phyloP scores from a whole-genome alignment of 35 echinoderm and acorn worm genomes.

The Apostichopus parvimensis region DNA sequence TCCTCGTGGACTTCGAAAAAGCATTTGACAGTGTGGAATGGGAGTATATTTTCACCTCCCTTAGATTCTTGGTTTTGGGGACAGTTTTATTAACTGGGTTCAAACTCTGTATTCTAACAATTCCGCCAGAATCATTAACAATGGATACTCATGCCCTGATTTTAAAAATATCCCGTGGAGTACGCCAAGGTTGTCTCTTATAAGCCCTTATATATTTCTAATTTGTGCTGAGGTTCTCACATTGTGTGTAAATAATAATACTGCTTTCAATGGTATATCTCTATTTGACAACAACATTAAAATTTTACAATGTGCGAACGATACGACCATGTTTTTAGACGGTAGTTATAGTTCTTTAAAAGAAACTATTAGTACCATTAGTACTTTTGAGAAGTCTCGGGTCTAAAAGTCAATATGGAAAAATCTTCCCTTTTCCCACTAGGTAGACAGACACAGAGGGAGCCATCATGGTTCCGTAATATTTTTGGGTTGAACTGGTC shows the following conservation, averaged over 20 bases:
- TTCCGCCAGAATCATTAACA: neutral
- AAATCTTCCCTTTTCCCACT: neutral
- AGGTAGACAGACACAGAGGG: neutral
- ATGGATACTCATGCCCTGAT: neutral
- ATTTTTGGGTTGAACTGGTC: neutral
- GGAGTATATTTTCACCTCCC: neutral
- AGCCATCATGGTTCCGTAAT: neutral
- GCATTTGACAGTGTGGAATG: slow-evolving; percentile 15
- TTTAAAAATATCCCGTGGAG: neutral
- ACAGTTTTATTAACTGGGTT: slow-evolving; percentile 1
- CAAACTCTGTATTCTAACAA: neutral
- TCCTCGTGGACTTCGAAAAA: slow-evolving; percentile 34
- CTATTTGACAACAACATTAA: neutral
- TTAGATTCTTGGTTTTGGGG: neutral
- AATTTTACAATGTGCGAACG: neutral
- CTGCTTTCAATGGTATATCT: neutral
- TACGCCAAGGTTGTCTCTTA: slow-evolving; percentile 11
- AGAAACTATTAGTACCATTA: neutral
- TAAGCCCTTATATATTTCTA: slow-evolving; percentile 25
- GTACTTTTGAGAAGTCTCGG: neutral
- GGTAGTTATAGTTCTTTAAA: neutral
- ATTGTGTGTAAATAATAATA: neutral
- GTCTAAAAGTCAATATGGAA: neutral
- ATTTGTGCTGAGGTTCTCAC: neutral
- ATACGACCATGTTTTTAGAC: neutral